Conservation (phyloP, 2,113 vertebrate species). For the Numida meleagris region DNA sequence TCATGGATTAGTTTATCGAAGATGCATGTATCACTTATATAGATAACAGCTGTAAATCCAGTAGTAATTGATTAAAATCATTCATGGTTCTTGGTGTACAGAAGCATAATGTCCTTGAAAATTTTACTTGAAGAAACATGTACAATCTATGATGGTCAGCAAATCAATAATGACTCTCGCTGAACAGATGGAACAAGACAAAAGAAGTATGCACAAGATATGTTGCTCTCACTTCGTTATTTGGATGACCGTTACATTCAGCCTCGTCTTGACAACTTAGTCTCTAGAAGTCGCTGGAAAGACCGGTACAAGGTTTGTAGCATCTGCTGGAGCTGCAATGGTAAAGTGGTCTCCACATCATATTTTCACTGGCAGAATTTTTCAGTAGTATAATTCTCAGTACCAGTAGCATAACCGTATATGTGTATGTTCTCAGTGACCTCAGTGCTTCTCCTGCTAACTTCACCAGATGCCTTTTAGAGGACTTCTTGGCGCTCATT, state of each 20-base stretch:
- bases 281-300: conserved; percentile 83
- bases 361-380: background rate
- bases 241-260: conserved; percentile 81
- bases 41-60: background rate
- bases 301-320: conserved; percentile 81
- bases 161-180: conserved; percentile 1
- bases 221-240: conserved; percentile 81
- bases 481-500: background rate
- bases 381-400: background rate
- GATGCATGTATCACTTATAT: background rate
- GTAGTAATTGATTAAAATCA: background rate
- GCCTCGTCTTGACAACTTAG: conserved; percentile 83
- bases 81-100: background rate
- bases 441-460: background rate
- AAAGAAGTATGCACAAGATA: conserved; percentile 82
- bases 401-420: background rate
- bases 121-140: background rate
- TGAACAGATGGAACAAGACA: conserved; percentile 79
- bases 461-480: background rate
- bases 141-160: background rate
- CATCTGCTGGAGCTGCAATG: background rate
- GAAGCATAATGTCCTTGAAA: background rate
- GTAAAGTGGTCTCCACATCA: background rate
- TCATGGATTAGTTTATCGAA: background rate
- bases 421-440: background rate